Base-by-base conservation (phyloP, 2,797 vertebrate species). In the Menidia menidia region DNA sequence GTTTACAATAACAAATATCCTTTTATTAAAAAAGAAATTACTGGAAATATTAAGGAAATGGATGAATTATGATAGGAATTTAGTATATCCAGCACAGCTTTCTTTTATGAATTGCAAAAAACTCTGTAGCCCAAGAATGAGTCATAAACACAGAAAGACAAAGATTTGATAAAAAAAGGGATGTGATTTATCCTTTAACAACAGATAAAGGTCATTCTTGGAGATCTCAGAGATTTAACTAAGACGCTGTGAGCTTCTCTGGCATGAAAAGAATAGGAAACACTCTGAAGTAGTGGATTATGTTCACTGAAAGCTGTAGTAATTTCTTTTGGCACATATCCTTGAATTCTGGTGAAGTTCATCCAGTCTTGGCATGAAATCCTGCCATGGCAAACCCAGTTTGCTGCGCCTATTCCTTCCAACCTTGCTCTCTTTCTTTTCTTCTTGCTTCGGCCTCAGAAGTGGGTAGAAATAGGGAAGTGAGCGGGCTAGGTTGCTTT, bases 311-410 rank as follows among this genome's bases (percentile, higher is more conserved):
- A 82, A 80, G 85, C 88, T 87, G 79, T 67, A 77, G 75, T 93
- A 88, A 92, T 92, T 91, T 91, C 55, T 91, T 88, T 83, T 92
- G 92, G 90, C 92, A 84, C 81, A 85, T 89, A 91, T 91, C 82
- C 83, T 75, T 75, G 82, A 78, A 88, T 90, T 90, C 76, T 82
- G 84, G 90, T 80, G 83, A 81, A 69, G 68, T 89, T 82, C 56
- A 68, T 89, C 87, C 66, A 33, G 81, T 80, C 81, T 74, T 83
- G 80, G 88, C 86, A 83, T 84, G 75, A 88, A 85, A 91, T 86
- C 71, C 66, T 82, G 71, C 84, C 83, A 76, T 85, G 59, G 79
- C 74, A 85, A 89, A 91, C 83, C 80, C 82, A 88, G 89, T 91
- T 91, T 75, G 61, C 73, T 73, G 53, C 50, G 68, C 87, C 69